Evolutionary conservation across 2,888 invertebrate genomes (phyloP).

Genomic region (Morinoia aosen): DNA sequence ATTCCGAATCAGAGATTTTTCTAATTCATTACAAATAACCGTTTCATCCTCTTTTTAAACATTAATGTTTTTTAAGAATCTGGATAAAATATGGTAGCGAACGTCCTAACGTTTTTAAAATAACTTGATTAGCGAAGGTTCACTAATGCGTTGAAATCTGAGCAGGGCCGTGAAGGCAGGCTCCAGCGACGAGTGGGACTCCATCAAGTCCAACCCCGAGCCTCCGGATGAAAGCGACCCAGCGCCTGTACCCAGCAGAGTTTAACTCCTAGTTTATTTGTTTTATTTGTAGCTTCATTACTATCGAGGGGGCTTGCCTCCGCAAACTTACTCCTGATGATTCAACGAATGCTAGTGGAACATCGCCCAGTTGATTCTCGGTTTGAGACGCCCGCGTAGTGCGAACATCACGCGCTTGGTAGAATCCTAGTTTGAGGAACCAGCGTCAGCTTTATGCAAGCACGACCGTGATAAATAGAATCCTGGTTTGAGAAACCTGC

Average conservation of each 20-base stretch:
- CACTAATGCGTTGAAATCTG: background rate
- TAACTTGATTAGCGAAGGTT: background rate
- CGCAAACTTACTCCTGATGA: background rate
- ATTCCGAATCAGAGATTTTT: background rate
- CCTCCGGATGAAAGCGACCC: conserved; percentile 61
- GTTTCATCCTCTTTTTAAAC: no score
- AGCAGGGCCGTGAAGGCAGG: conserved; percentile 58
- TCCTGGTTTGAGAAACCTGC: no score
- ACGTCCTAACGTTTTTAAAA: background rate
- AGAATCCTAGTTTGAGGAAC: no score
- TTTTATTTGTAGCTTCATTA: background rate
- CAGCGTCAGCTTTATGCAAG: no score
- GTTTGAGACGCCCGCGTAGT: background rate
- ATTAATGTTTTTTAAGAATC: no score
- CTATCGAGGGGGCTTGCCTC: background rate
- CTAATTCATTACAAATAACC: no score
- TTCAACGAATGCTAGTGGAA: background rate
- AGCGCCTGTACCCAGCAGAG: conserved; percentile 54
- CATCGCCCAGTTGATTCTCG: background rate
- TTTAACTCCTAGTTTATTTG: background rate
- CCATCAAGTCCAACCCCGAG: conserved; percentile 66
- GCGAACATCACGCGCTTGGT: background rate
- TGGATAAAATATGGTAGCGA: no score
- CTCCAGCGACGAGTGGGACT: conserved; percentile 62
- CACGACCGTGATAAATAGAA: no score